Evolutionary conservation across 2,797 vertebrate species (phyloP).

Genomic region (Chrosomus eos): DNA sequence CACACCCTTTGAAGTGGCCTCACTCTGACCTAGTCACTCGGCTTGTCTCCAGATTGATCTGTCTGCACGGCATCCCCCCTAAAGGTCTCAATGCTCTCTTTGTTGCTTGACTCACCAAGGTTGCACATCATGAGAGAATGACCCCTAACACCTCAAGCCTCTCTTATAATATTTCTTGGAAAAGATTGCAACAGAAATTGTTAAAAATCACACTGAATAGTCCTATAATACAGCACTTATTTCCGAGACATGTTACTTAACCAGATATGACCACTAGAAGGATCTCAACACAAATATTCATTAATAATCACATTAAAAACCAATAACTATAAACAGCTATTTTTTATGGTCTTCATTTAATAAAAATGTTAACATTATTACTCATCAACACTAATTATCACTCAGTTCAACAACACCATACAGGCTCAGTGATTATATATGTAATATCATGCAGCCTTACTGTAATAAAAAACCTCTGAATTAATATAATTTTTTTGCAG

Average conservation of each 20-base stretch:
- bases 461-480: neutral
- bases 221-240: neutral
- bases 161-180: slow-evolving; percentile 31
- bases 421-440: neutral
- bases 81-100: slow-evolving; percentile 67
- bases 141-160: slow-evolving; percentile 46
- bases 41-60: slow-evolving; percentile 75
- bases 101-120: slow-evolving; percentile 54
- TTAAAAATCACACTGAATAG: neutral
- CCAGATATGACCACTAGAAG: neutral
- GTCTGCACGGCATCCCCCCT: slow-evolving; percentile 68
- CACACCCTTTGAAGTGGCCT: slow-evolving; percentile 80
- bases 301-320: neutral
- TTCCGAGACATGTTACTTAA: neutral
- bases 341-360: neutral
- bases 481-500: neutral
- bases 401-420: neutral
- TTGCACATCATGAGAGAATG: slow-evolving; percentile 52
- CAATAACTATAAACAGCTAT: neutral
- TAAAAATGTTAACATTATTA: neutral
- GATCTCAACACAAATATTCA: neutral
- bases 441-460: neutral
- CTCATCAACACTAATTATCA: neutral
- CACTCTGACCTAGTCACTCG: slow-evolving; percentile 72
- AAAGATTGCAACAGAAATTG: slow-evolving; percentile 20